Evolutionary conservation across 64 coral and sea anemone genomes (phyloP), one percentile per base, ranked within the genome.

Genomic region (Platygyra sinensis): DNA sequence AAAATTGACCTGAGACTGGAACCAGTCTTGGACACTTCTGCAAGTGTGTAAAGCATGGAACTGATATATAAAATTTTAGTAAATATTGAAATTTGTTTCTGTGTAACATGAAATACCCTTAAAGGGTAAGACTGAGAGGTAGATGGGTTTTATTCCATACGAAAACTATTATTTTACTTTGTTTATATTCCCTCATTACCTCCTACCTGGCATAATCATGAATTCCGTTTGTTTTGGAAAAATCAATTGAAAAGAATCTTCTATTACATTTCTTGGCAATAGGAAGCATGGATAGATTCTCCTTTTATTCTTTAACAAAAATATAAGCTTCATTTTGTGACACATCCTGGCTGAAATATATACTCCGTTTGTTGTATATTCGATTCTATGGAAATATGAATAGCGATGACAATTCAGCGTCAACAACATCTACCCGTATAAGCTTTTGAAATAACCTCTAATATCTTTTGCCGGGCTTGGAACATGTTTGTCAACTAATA

Each of bases 181-280:
- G 80, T 71, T 85, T 72, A 67, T 50, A 27, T 52, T 83, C 69
- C 63, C 49, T 6, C 12, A 29, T 85, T 67, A 72, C 62, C 62
- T 64, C 81, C 63, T 72, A 24, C 36, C 20, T 71, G 18, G 38
- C 8, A 71, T 85, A 85, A 30, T 85, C 81, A 85, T 72, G 81
- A 85, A 85, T 85, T 85, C 81, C 81, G 62, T 85, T 85, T 72
- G 81, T 85, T 85, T 46, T 22, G 36, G 74, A 42, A 39, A 83
- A 67, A 63, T 83, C 80, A 38, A 63, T 79, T 62, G 60, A 83
- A 83, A 67, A 36, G 81, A 85, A 85, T 67, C 63, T 72, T 46
- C 36, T 52, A 85, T 85, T 85, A 28, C 33, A n/a, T 38, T 85
- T 28, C 36, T 50, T 51, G 36, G 36, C 33, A 67, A 71, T 39